Evolutionary conservation across 1,140 invertebrate genomes (phyloP).

Genomic region (Mercenaria mercenaria): DNA sequence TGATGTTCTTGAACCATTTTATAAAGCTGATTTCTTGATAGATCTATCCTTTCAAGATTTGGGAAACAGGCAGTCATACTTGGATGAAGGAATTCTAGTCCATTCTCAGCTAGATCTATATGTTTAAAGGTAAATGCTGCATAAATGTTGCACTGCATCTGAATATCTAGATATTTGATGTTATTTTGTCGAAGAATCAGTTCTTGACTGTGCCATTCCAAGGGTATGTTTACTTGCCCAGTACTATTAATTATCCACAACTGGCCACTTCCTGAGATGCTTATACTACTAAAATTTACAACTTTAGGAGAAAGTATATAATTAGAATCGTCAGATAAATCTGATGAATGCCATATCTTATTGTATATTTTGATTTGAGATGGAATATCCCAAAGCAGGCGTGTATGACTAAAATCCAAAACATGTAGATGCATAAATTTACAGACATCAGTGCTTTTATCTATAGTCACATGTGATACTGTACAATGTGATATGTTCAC

Average conservation of each 20-base stretch:
- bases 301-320: neutral
- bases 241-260: neutral
- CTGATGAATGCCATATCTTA: no score
- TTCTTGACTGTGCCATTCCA: neutral
- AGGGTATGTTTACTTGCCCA: neutral
- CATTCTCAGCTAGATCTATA: slow-evolving; percentile 1
- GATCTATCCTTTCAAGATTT: neutral
- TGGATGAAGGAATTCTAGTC: slow-evolving; percentile 8
- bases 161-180: neutral
- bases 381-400: no score
- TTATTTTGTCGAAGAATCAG: neutral
- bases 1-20: neutral
- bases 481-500: neutral
- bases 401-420: neutral
- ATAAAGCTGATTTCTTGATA: neutral
- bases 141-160: neutral
- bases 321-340: no score
- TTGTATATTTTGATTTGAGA: no score
- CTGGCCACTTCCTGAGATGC: no score
- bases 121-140: neutral
- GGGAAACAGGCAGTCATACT: neutral
- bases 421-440: neutral
- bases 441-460: neutral
- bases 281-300: neutral
- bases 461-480: neutral